Percentiles rank a stretch among this genome's conserved stretches.
Evolutionary conservation across 1,140 invertebrate genomes (phyloP).

Genomic region (Drosophila ogumai): DNA sequence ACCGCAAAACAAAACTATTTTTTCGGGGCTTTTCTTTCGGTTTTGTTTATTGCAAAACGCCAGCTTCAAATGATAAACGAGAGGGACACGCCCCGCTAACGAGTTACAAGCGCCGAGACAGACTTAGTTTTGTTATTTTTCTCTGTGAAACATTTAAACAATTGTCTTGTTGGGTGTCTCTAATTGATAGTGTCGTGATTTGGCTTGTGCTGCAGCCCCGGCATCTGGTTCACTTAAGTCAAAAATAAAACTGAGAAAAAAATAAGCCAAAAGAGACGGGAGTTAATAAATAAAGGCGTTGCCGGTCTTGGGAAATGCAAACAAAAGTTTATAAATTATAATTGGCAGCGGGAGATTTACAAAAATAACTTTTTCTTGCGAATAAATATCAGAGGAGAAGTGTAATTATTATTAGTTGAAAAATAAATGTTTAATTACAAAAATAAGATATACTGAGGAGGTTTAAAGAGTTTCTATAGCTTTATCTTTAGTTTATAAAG

Average conservation of each 20-base stretch:
- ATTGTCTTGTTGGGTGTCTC: conserved; percentile 67
- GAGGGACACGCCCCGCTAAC: conserved; percentile 74
- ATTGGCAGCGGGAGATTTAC: conserved; percentile 34
- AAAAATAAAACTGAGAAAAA: background rate
- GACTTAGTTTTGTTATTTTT: conserved; percentile 48
- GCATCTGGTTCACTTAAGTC: conserved; percentile 14
- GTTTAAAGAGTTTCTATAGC: background rate
- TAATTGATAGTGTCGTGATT: conserved; percentile 82
- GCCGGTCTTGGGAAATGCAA: conserved; percentile 38
- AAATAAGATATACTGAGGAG: no score
- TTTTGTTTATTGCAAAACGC: conserved; percentile 58
- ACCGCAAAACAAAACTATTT: conserved; percentile 52
- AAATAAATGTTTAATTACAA: background rate
- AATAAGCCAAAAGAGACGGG: conserved; percentile 33
- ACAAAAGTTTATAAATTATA: conserved; percentile 41
- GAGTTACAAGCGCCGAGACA: conserved; percentile 49
- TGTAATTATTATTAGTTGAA: background rate
- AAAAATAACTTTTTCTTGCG: conserved; percentile 1
- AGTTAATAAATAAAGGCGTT: conserved; percentile 46
- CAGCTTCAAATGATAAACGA: conserved; percentile 70
- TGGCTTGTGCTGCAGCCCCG: conserved; percentile 31
- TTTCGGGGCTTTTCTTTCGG: conserved; percentile 18
- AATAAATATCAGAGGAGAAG: background rate
- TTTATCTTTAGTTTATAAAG: background rate
- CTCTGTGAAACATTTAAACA: conserved; percentile 64